phyloP scores from a whole-genome alignment of 2,113 vertebrate species.

The Pelodiscus sinensis region DNA sequence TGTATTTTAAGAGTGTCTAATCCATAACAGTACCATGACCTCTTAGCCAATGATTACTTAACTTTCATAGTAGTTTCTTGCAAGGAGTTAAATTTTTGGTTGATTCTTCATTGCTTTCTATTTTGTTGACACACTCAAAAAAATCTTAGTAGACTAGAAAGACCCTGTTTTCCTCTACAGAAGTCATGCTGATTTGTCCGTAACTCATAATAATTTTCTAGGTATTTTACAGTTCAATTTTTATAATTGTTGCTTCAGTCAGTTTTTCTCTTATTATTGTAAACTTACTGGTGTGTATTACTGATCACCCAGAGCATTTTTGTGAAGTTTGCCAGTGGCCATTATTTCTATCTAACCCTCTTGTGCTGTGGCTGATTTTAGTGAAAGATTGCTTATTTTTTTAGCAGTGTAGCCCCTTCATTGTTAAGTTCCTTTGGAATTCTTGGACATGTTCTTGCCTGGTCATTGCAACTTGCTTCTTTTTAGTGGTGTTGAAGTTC shows the following conservation, averaged over 20 bases:
- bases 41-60: neutral
- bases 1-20: neutral
- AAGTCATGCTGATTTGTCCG: neutral
- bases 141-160: neutral
- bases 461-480: neutral
- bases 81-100: neutral
- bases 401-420: neutral
- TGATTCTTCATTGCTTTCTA: neutral
- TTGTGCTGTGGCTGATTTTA: constrained; percentile 20
- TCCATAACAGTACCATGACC: neutral
- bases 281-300: neutral
- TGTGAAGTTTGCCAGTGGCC: constrained; percentile 12
- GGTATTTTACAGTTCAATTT: neutral
- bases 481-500: neutral
- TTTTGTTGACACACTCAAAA: neutral
- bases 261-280: neutral
- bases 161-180: neutral
- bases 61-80: neutral
- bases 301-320: neutral
- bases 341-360: neutral
- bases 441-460: neutral
- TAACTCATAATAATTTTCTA: neutral
- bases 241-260: constrained; percentile 33
- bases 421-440: neutral
- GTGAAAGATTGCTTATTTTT: neutral